Evolutionary conservation across 2,888 invertebrate genomes (phyloP), one percentile per base, ranked within the genome.

Genomic region (Acleris sparsana): DNA sequence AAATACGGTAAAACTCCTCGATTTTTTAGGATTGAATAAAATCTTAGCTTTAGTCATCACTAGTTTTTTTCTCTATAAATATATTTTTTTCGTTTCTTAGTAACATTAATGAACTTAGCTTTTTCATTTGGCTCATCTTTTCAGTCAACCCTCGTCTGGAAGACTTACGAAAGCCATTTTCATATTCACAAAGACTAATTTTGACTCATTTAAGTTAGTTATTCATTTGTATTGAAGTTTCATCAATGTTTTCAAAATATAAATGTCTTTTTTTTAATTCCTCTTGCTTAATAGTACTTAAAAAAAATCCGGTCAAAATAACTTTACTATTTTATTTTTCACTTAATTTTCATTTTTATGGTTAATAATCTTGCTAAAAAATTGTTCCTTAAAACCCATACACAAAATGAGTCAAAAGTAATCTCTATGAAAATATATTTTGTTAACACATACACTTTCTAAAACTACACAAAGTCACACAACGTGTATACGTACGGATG

Each of bases 71-170:
- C 69, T 69, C 69, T 80, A 81, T 76, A 79, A 71, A 74, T 72
- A 69, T 71, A 79, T 76, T 75, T 77, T 71, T 25, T 77, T 81
- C 80, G 76, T 75, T 82, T 81, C 73, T 69, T 72, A 75, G 68
- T 86, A 80, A 83, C 71, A 78, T 80, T 87, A 85, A 83, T 86
- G 86, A 87, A 86, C 84, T 77, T 77, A 62, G 77, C n/a, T n/a
- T 73, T 83, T 77, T 72, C 72, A 72, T 86, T 88, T 86, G 87
- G 86, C 87, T 85, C 83, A 79, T 82, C 66, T 72, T 70, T 76
- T 86, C 87, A 89, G 88, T 87, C 89, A 82, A 89, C 86, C 88
- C 85, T 80, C 87, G 70, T 71, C 74, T 90, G 91, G 91, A 92
- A 92, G 90, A 92, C 90, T 82, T 85, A 87, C 81, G 79, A 73